Evolutionary conservation across 2,113 vertebrate species (phyloP), one percentile per base, ranked within the genome.

Genomic region (Spea multiplicata): DNA sequence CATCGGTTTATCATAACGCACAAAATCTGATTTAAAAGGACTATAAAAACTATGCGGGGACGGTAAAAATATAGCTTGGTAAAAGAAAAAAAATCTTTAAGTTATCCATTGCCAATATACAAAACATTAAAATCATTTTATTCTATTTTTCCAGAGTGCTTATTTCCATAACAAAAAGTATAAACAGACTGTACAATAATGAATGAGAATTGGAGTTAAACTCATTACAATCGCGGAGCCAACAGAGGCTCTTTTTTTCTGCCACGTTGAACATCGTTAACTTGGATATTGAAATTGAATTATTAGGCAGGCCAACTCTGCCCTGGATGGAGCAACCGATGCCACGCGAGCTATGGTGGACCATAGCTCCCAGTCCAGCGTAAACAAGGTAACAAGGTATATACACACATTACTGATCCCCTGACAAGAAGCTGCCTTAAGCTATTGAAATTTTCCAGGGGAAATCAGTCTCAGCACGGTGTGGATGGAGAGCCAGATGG

Each of bases 181-280:
- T 92, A 89, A 93, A 93, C 88, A 90, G 79, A 87, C 84, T 91
- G 79, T 93, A 91, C 91, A 91, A 71, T 67, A 88, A 86, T 30
- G 89, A 82, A 82, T 81, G 91, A 90, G 82, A 80, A 76, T 77
- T 83, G 84, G 89, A 8, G 10, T 59, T 87, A 90, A 93, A 85
- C 84, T 81, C 50, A n/a, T 68, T 61, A 44, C 44, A 16, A 49
- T 69, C 47, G 62, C 71, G 83, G 86, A 82, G 83, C 85, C 86
- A 87, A 52, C 30, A 80, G 81, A 81, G 84, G 66, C 83, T 82
- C 86, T 84, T 86, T 91, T n/a, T 10, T 69, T 30, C 8, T 46
- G 4, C 49, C 53, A 53, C 69, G 52, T 9, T n/a, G 44, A 71
- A 17, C 53, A 64, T 17, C 16, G 67, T 48, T 53, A 71, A 71